These are phyloP conservation scores for Drosophila kuntzei DNA, from an alignment of 2,888 invertebrate species.

Conservation along the genomic window DNA sequence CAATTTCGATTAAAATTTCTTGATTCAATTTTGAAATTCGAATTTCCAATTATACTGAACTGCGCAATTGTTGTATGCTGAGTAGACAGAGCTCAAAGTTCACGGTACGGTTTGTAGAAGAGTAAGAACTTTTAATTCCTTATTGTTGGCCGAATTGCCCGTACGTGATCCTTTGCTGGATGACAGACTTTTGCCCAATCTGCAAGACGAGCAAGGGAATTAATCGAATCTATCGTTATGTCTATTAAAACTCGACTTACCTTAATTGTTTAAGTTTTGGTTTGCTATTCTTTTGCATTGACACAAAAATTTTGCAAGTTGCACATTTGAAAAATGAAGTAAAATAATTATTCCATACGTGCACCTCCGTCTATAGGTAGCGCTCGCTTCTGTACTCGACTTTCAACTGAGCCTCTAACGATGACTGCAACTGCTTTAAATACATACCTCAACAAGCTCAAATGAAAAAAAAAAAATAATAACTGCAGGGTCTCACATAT, in stretches of 20 bases:
- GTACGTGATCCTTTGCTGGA: slow-evolving; percentile 84
- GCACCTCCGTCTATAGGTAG: slow-evolving; percentile 25
- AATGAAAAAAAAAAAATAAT: slow-evolving; percentile 6
- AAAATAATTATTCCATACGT: slow-evolving; percentile 30
- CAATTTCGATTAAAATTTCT: slow-evolving; percentile 32
- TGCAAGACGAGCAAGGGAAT: slow-evolving; percentile 34
- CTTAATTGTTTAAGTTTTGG: slow-evolving; percentile 70
- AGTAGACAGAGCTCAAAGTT: slow-evolving; percentile 48
- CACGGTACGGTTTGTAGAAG: slow-evolving; percentile 85
- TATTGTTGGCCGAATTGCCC: slow-evolving; percentile 84
- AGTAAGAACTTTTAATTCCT: slow-evolving; percentile 85
- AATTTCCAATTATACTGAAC: slow-evolving; percentile 39
- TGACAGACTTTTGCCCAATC: slow-evolving; percentile 83
- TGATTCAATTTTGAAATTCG: slow-evolving; percentile 31
- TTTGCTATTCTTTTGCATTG: slow-evolving; percentile 83
- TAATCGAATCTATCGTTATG: background rate
- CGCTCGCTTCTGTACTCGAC: slow-evolving; percentile 64
- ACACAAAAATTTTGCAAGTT: slow-evolving; percentile 82
- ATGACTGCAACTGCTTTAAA: slow-evolving; percentile 74
- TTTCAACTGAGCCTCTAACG: slow-evolving; percentile 79
- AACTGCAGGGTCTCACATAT: slow-evolving; percentile 30
- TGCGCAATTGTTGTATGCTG: slow-evolving; percentile 48
- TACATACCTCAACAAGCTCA: slow-evolving; percentile 64
- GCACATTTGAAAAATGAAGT: slow-evolving; percentile 62
- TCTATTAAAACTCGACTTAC: slow-evolving; percentile 38